A percentile compares a stretch with the other conserved stretches of the same genome.
These are phyloP conservation scores for Gonioctena quinquepunctata DNA, from an alignment of 1,140 invertebrate genomes.

Conservation along the genomic window DNA sequence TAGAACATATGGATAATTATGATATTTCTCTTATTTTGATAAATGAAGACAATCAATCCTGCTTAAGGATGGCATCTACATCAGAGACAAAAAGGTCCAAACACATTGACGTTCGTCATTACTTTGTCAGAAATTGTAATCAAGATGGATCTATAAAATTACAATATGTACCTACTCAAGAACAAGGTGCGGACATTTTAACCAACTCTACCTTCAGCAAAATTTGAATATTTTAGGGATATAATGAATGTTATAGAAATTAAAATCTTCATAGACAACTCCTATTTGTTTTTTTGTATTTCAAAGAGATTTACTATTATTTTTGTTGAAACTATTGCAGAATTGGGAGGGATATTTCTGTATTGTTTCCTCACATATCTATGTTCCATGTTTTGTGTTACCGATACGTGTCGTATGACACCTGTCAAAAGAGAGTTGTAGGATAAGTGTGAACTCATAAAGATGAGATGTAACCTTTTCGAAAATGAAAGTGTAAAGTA, in stretches of 20 bases:
- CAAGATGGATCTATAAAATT: conserved; percentile 27
- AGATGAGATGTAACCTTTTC: no score
- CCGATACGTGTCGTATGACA: no score
- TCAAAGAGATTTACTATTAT: no score
- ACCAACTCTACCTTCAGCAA: conserved; percentile 25
- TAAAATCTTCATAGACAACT: not conserved
- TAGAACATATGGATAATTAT: not conserved
- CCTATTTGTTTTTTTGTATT: no score
- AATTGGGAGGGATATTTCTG: no score
- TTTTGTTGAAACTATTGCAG: no score
- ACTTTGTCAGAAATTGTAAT: conserved; percentile 38
- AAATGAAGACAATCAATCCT: conserved; percentile 27
- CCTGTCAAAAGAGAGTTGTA: no score
- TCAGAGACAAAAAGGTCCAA: conserved; percentile 37
- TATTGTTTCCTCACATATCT: no score
- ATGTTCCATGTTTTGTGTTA: no score
- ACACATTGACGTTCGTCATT: conserved; percentile 46
- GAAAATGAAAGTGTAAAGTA: no score
- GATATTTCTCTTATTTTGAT: conserved; percentile 6
- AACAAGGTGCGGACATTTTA: conserved; percentile 39
- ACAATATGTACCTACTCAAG: conserved; percentile 19
- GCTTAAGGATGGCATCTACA: conserved; percentile 22
- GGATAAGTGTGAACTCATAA: no score
- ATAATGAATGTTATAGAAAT: conserved; percentile 9
- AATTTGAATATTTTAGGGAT: conserved; percentile 23